Percentiles rank a stretch among this genome's conserved stretches.
These are phyloP conservation scores for Pseudolaguvia tuberculata DNA, from an alignment of 2,113 vertebrate species.

Conservation along the genomic window DNA sequence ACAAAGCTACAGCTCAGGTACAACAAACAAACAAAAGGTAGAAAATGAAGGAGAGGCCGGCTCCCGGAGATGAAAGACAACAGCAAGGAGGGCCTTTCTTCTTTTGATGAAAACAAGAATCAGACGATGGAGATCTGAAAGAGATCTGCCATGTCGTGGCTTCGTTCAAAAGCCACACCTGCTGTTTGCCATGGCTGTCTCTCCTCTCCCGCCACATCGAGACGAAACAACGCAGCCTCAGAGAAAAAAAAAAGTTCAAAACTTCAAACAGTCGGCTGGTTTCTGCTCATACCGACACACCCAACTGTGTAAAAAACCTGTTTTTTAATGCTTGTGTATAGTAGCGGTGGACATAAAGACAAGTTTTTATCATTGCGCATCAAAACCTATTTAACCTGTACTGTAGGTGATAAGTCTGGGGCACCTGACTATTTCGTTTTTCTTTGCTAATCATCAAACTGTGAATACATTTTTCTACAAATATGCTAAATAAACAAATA, in stretches of 20 bases:
- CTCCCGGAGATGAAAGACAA: constrained; percentile 66
- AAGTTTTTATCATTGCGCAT: constrained; percentile 36
- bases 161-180: constrained; percentile 72
- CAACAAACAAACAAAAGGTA: constrained; percentile 58
- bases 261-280: constrained; percentile 63
- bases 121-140: constrained; percentile 64
- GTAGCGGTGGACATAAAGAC: constrained; percentile 41
- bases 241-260: constrained; percentile 45
- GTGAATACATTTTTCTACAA: not conserved
- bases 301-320: constrained; percentile 51
- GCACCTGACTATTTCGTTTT: not conserved
- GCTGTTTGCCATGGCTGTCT: constrained; percentile 68
- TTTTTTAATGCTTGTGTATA: constrained; percentile 45
- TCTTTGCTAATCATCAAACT: not conserved
- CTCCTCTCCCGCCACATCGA: constrained; percentile 57
- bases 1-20: constrained; percentile 56
- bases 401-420: constrained; percentile 24
- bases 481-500: not conserved
- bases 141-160: constrained; percentile 55
- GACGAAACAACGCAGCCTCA: constrained; percentile 60
- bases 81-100: constrained; percentile 66
- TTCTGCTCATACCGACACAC: constrained; percentile 57
- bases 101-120: constrained; percentile 70
- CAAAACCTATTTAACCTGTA: constrained; percentile 39
- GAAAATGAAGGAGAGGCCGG: constrained; percentile 55